Percentiles rank a stretch among this genome's conserved stretches.
phyloP scores from a whole-genome alignment of 2,888 invertebrate species.

The Polia nebulosa region DNA sequence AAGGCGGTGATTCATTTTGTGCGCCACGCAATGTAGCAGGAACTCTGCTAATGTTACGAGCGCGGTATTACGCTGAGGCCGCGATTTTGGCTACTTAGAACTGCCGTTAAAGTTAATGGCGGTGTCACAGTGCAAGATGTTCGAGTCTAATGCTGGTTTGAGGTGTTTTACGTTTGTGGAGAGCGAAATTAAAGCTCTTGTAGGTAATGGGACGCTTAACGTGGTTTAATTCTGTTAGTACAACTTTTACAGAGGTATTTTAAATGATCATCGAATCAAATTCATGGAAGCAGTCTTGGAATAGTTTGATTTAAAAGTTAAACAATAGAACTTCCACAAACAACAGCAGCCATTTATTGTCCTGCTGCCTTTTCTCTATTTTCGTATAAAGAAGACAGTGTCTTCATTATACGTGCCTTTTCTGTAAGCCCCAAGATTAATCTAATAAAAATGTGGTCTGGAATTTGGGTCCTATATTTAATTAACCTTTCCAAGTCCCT shows the following conservation, averaged over 20 bases:
- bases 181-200: slow-evolving; percentile 38
- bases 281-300: background rate
- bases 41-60: slow-evolving; percentile 62
- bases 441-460: background rate
- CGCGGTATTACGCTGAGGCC: slow-evolving; percentile 54
- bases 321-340: background rate
- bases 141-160: slow-evolving; percentile 23
- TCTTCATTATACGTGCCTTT: no score
- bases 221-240: slow-evolving; percentile 23
- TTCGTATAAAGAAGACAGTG: background rate
- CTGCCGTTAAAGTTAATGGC: slow-evolving; percentile 63
- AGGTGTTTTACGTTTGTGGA: slow-evolving; percentile 39
- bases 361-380: no score
- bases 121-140: slow-evolving; percentile 56
- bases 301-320: background rate
- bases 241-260: slow-evolving; percentile 20
- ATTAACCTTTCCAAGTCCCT: slow-evolving; percentile 12
- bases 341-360: no score
- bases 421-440: background rate
- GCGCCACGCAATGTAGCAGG: slow-evolving; percentile 61
- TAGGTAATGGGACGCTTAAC: slow-evolving; percentile 41
- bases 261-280: background rate
- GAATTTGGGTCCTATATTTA: slow-evolving; percentile 2
- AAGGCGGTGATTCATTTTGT: slow-evolving; percentile 62
- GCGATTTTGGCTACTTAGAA: slow-evolving; percentile 63